phyloP scores from a whole-genome alignment of 1,140 invertebrate genomes.

The Lepidostoma basale region DNA sequence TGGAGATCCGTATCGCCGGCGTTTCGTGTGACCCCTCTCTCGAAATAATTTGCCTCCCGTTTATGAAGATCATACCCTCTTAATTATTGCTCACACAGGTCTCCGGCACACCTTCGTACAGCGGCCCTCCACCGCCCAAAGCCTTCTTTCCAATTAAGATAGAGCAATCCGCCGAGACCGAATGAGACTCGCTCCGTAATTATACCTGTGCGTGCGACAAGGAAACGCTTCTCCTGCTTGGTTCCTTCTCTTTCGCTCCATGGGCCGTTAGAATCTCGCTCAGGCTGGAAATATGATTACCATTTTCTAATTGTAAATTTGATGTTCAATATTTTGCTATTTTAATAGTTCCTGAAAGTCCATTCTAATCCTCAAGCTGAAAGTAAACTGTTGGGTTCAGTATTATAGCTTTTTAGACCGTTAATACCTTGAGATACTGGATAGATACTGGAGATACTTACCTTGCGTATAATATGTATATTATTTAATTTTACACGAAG shows the following conservation, averaged over 20 bases:
- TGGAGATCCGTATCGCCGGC: too few relatives aligned
- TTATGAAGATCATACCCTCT: not conserved
- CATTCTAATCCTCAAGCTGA: not conserved
- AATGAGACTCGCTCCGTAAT: conserved; percentile 16
- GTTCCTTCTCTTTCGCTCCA: not conserved
- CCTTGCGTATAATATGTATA: too few relatives aligned
- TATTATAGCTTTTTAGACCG: too few relatives aligned
- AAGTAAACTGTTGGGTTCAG: not conserved
- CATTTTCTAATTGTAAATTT: not conserved
- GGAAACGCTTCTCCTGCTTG: not conserved
- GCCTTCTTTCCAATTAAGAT: conserved; percentile 37
- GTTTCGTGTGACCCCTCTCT: not conserved
- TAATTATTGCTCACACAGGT: conserved; percentile 6
- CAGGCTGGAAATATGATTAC: not conserved
- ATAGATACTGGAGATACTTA: too few relatives aligned
- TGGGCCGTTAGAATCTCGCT: not conserved
- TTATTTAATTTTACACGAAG: too few relatives aligned
- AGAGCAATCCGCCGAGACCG: conserved; percentile 26
- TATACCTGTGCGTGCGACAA: conserved; percentile 18
- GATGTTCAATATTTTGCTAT: conserved; percentile 1
- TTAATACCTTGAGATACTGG: too few relatives aligned
- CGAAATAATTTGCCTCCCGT: conserved; percentile 1
- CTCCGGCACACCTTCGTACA: not conserved
- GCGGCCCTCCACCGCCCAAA: not conserved
- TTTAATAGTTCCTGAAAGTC: not conserved